Conservation (phyloP, 2,113 vertebrate species). For the Poeciliopsis prolifica region DNA sequence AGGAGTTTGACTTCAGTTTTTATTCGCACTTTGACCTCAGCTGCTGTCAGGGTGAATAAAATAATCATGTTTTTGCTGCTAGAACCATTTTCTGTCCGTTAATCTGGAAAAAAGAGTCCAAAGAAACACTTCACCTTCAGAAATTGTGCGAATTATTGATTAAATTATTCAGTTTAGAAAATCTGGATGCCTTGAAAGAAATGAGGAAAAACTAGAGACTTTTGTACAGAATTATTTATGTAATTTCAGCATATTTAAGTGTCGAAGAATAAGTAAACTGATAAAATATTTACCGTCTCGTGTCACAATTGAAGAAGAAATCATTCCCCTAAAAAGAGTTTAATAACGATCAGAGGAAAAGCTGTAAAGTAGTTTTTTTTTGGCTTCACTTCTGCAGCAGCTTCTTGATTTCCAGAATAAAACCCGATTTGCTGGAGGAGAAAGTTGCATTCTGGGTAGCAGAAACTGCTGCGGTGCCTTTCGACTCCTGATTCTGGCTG, state of each 20-base stretch:
- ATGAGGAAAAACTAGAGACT: not conserved
- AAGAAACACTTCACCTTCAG: not conserved
- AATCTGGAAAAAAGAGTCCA: not conserved
- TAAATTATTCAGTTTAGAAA: not conserved
- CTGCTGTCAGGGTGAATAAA: not conserved
- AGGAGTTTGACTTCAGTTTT: not conserved
- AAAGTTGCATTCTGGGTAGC: conserved; percentile 14
- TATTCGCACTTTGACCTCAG: not conserved
- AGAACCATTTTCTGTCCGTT: not conserved
- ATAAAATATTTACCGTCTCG: not conserved
- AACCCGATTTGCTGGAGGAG: not conserved
- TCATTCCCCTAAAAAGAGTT: too few relatives aligned
- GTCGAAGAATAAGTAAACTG: not conserved
- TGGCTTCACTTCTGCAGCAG: not conserved
- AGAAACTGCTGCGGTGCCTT: conserved; percentile 66
- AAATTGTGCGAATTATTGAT: not conserved
- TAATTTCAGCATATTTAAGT: not conserved
- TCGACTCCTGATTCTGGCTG: conserved; percentile 9
- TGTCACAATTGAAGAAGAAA: not conserved
- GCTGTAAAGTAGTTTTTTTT: too few relatives aligned
- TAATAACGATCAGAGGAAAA: too few relatives aligned
- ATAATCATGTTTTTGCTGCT: not conserved
- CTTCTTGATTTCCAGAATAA: not conserved
- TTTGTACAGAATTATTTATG: not conserved
- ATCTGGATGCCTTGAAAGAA: not conserved